Evolutionary conservation across 2,888 invertebrate genomes (phyloP).

Genomic region (Phania funesta): DNA sequence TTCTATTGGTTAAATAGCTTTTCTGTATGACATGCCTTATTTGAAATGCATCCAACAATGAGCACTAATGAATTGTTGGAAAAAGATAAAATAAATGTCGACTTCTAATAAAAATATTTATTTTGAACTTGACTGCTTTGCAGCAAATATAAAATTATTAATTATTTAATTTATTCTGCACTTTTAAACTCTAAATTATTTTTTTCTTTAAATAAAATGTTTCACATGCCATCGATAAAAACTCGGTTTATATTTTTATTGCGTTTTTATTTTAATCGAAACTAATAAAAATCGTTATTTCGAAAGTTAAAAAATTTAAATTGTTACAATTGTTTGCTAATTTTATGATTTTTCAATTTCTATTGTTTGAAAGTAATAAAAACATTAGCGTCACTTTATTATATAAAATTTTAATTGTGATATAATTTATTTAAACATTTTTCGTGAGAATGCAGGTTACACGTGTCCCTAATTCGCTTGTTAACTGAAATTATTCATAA

Average conservation of each 20-base stretch:
- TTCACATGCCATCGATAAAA: too few species aligned
- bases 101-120: too few species aligned
- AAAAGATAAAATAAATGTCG: too few species aligned
- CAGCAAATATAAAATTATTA: too few species aligned
- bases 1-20: conserved; percentile 36
- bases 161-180: too few species aligned
- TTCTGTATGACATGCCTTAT: conserved; percentile 29
- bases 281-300: background rate
- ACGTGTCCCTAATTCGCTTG: conserved; percentile 47
- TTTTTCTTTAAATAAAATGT: too few species aligned
- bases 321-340: background rate
- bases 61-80: too few species aligned
- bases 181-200: too few species aligned
- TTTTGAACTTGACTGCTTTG: too few species aligned
- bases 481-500: conserved; percentile 14
- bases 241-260: too few species aligned
- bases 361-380: background rate
- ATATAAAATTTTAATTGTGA: background rate
- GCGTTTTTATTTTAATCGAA: conserved; percentile 9
- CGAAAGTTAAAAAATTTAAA: conserved; percentile 25
- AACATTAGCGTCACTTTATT: background rate
- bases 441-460: conserved; percentile 34
- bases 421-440: background rate
- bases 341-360: background rate
- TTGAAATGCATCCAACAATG: background rate